phyloP scores from a whole-genome alignment of 2,113 vertebrate species.

The Tenrec ecaudatus region DNA sequence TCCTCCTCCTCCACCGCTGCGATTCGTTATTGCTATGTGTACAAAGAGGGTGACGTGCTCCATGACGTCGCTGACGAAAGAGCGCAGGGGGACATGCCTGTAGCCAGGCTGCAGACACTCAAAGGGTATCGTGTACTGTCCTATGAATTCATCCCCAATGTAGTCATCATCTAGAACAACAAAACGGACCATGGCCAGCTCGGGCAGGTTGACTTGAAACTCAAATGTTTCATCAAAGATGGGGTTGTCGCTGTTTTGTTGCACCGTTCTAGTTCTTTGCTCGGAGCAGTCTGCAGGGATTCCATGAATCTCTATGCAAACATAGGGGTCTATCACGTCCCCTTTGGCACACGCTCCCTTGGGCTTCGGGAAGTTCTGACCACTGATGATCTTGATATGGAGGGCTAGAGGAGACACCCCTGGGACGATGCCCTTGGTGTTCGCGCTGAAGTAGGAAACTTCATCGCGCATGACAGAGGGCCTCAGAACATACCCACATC shows the following conservation, averaged over 20 bases:
- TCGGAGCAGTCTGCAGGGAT: conserved; percentile 97
- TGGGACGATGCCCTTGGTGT: conserved; percentile 96
- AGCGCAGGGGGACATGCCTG: conserved; percentile 95
- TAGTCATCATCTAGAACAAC: conserved; percentile 98
- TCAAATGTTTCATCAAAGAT: conserved; percentile 99
- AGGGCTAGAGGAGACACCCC: conserved; percentile 96
- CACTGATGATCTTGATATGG: conserved; percentile 97
- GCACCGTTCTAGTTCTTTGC: conserved; percentile 96
- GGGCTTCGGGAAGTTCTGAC: conserved; percentile 98
- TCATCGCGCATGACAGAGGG: conserved; percentile 97
- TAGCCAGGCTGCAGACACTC: conserved; percentile 98
- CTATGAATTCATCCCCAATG: conserved; percentile 99
- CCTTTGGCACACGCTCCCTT: conserved; percentile 98
- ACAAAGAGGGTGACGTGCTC: conserved; percentile 96
- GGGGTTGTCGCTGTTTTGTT: conserved; percentile 97
- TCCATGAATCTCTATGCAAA: conserved; percentile 97
- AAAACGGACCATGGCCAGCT: conserved; percentile 96
- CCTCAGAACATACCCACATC: conserved; percentile 95
- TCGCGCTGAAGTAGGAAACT: conserved; percentile 98
- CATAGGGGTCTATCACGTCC: conserved; percentile 98
- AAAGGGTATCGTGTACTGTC: conserved; percentile 95
- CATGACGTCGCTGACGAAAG: conserved; percentile 93
- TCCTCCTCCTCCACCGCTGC: conserved; percentile 93
- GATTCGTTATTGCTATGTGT: conserved; percentile 96
- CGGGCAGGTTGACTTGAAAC: conserved; percentile 97